phyloP scores from a whole-genome alignment of 1,140 invertebrate genomes.

The Zaprionus inermis region DNA sequence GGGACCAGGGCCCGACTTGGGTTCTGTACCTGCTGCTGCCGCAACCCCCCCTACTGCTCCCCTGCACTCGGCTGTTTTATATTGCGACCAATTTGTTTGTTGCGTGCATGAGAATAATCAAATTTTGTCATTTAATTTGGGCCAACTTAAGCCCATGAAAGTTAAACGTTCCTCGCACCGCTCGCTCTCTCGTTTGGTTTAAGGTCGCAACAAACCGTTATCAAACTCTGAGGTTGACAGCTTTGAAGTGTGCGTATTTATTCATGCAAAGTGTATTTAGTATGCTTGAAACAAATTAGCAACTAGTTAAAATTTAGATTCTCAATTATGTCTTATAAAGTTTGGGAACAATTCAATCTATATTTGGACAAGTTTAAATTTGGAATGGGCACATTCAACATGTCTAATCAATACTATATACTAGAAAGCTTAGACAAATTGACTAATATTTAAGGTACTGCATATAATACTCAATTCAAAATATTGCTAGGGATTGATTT shows the following conservation, averaged over 20 bases:
- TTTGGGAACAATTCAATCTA: too few relatives aligned
- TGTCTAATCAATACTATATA: too few relatives aligned
- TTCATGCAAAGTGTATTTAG: neutral
- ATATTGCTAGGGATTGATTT: too few relatives aligned
- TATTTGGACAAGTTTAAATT: too few relatives aligned
- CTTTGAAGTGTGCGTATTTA: neutral
- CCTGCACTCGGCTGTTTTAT: too few relatives aligned
- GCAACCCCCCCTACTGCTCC: too few relatives aligned
- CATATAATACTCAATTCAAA: too few relatives aligned
- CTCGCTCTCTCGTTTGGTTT: slow-evolving; percentile 5
- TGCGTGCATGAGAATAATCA: slow-evolving; percentile 69
- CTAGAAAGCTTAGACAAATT: too few relatives aligned
- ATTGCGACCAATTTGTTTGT: slow-evolving; percentile 35
- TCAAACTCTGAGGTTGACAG: neutral
- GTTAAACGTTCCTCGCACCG: slow-evolving; percentile 70
- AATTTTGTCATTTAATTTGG: slow-evolving; percentile 69
- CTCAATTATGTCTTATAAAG: too few relatives aligned
- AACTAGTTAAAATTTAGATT: neutral
- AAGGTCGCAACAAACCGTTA: neutral
- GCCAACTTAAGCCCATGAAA: slow-evolving; percentile 52
- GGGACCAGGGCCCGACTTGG: neutral
- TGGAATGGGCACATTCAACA: too few relatives aligned
- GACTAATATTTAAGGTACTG: too few relatives aligned
- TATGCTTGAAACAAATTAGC: slow-evolving; percentile 4
- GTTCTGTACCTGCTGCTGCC: neutral